These are phyloP conservation scores for Melipona beecheii DNA, from an alignment of 2,888 invertebrate genomes.

Conservation along the genomic window DNA sequence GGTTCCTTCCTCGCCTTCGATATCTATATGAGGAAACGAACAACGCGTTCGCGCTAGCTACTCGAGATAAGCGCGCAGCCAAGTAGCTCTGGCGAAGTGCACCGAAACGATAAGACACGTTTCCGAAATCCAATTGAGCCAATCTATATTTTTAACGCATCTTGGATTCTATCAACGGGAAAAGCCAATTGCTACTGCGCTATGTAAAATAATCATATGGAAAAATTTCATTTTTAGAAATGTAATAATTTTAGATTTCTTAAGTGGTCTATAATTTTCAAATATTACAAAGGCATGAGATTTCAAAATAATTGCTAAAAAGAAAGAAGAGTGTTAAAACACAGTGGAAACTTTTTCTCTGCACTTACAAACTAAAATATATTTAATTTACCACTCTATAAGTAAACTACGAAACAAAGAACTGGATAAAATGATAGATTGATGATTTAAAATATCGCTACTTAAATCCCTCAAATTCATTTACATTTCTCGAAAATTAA, in stretches of 20 bases:
- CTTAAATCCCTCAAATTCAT: not conserved
- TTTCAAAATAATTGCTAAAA: too few species aligned
- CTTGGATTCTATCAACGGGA: not conserved
- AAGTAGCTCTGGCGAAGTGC: not conserved
- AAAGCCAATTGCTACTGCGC: not conserved
- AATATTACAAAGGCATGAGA: too few species aligned
- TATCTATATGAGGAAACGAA: slow-evolving; percentile 9
- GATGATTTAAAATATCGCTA: too few species aligned
- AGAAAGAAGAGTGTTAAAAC: too few species aligned
- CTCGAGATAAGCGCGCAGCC: not conserved
- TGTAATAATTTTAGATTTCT: too few species aligned
- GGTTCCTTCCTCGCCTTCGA: not conserved
- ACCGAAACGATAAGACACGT: not conserved
- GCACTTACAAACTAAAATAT: too few species aligned
- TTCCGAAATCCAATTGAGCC: not conserved
- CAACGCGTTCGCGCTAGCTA: not conserved
- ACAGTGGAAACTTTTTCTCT: too few species aligned
- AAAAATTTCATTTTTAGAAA: too few species aligned
- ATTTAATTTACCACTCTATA: not conserved
- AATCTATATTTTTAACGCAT: not conserved
- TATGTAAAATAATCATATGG: too few species aligned
- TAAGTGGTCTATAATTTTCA: too few species aligned
- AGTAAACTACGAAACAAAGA: not conserved
- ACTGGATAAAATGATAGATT: too few species aligned
- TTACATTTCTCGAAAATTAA: not conserved